phyloP scores from a whole-genome alignment of 2,113 vertebrate species.

The Corapipo altera region DNA sequence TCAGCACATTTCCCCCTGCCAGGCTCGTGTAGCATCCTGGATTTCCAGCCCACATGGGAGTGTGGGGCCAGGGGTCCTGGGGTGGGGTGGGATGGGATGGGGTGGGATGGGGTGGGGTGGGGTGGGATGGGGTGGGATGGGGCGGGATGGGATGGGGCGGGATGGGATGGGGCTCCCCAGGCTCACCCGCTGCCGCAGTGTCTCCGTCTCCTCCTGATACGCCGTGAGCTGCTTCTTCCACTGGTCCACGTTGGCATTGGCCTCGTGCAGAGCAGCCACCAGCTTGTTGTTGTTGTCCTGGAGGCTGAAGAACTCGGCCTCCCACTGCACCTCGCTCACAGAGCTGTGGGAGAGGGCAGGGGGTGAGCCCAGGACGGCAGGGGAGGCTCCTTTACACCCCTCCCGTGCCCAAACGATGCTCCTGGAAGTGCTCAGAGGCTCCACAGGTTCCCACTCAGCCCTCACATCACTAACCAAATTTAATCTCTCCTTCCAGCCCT shows the following conservation, averaged over 20 bases:
- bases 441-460: neutral
- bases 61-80: neutral
- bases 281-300: slow-evolving; percentile 95
- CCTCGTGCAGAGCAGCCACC: slow-evolving; percentile 89
- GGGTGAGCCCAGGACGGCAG: too few species aligned
- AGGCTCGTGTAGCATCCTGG: neutral
- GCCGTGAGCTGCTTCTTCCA: slow-evolving; percentile 94
- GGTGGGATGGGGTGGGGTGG: too few species aligned
- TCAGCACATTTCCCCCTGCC: neutral
- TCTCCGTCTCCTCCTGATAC: slow-evolving; percentile 89
- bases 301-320: slow-evolving; percentile 91
- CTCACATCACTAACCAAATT: neutral
- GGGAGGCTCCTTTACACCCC: neutral
- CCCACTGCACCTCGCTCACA: slow-evolving; percentile 94
- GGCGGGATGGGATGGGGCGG: too few species aligned
- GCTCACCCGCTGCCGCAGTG: slow-evolving; percentile 85
- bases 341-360: slow-evolving; percentile 73
- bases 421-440: neutral
- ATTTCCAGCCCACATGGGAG: neutral
- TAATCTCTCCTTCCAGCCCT: neutral
- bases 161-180: neutral
- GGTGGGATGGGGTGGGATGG: too few species aligned
- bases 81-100: too few species aligned
- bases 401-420: too few species aligned
- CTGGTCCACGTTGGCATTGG: slow-evolving; percentile 90